Percentiles rank a stretch among this genome's conserved stretches.
Conservation (phyloP, 1,140 invertebrate genomes). For the Drosophila baimaii region DNA sequence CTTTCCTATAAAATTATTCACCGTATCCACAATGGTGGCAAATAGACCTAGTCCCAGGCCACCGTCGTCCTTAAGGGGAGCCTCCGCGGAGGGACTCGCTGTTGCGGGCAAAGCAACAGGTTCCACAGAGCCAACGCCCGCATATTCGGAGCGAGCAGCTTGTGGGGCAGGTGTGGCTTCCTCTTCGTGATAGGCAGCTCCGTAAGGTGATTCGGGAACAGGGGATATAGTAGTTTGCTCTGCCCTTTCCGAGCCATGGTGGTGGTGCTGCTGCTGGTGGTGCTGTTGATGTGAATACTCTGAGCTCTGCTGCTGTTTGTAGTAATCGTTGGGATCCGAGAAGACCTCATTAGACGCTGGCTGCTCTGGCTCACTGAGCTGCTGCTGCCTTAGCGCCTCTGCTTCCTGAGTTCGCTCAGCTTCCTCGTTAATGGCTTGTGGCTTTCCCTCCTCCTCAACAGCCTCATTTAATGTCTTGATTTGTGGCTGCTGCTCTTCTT, state of each 20-base stretch:
- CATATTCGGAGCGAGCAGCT: not conserved
- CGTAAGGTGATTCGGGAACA: conserved; percentile 35
- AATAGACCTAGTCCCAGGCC: conserved; percentile 54
- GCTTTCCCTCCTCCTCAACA: conserved; percentile 1
- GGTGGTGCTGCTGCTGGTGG: conserved; percentile 4
- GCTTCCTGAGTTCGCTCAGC: not conserved
- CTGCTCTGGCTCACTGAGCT: not conserved
- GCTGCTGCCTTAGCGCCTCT: not conserved
- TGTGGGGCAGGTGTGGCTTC: conserved; percentile 53
- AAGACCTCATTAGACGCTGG: not conserved
- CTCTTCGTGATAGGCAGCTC: conserved; percentile 41
- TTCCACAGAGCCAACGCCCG: conserved; percentile 43
- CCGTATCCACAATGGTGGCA: conserved; percentile 76
- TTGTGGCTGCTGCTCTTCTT: not conserved
- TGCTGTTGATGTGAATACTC: not conserved
- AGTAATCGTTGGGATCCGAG: conserved; percentile 2
- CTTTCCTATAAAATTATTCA: conserved; percentile 70
- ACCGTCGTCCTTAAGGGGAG: conserved; percentile 49
- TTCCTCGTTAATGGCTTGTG: not conserved
- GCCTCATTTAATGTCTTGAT: not conserved
- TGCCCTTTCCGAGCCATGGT: conserved; percentile 1
- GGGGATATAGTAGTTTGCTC: conserved; percentile 55
- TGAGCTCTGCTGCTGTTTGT: conserved; percentile 2
- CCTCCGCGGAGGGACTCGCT: conserved; percentile 17
- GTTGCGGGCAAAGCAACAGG: conserved; percentile 44